Conservation (phyloP, 2,888 invertebrate species). For the Leptopilina drosophilae region DNA sequence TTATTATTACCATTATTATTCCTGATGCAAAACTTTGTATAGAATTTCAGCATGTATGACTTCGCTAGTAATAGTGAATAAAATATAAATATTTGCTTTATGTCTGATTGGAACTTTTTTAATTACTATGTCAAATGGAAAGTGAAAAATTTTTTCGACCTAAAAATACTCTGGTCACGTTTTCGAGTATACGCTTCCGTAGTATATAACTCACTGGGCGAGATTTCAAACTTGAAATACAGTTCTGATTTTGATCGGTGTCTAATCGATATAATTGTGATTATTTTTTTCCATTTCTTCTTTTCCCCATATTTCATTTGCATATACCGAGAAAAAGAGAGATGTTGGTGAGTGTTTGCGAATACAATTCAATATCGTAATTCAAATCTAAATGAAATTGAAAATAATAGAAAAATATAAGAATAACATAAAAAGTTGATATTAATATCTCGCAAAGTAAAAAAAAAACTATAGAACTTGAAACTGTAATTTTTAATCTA, state of each 20-base stretch:
- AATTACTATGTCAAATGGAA: slow-evolving; percentile 57
- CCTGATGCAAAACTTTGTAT: no score
- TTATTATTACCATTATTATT: no score
- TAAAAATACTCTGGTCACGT: slow-evolving; percentile 67
- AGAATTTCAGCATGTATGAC: no score
- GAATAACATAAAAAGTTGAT: no score
- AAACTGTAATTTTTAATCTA: no score
- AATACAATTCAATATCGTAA: background rate
- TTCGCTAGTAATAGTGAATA: no score
- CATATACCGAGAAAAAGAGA: slow-evolving; percentile 15
- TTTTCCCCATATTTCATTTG: slow-evolving; percentile 5
- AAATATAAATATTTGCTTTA: no score
- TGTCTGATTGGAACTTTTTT: background rate
- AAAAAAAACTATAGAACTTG: no score
- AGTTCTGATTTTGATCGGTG: slow-evolving; percentile 61
- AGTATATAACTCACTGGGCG: slow-evolving; percentile 70
- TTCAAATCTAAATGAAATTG: background rate
- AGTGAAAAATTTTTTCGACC: slow-evolving; percentile 52
- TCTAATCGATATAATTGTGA: slow-evolving; percentile 45
- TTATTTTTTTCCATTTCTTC: background rate
- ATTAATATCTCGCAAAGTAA: background rate
- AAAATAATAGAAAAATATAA: slow-evolving; percentile 1
- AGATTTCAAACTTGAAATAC: slow-evolving; percentile 57
- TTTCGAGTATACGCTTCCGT: slow-evolving; percentile 65
- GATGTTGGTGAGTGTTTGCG: slow-evolving; percentile 61